Evolutionary conservation across 2,797 vertebrate genomes (phyloP).

Genomic region (Acipenser ruthenus): DNA sequence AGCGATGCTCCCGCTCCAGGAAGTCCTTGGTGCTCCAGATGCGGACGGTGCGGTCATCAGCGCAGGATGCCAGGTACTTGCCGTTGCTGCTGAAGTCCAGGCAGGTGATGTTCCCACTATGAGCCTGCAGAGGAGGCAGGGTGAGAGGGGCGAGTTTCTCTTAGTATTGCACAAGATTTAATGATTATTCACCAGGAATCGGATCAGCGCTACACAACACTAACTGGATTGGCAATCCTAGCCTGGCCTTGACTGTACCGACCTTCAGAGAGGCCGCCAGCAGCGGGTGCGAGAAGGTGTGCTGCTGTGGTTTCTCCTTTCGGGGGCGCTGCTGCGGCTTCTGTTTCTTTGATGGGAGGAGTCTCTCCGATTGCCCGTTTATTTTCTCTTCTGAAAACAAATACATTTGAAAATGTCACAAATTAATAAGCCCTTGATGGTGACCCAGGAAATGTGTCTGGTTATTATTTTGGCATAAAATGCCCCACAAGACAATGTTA

Average conservation of each 20-base stretch:
- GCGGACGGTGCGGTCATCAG: constrained; percentile 82
- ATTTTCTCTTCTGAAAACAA: constrained; percentile 41
- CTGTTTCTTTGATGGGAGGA: constrained; percentile 52
- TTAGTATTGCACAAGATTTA: not conserved
- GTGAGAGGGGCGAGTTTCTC: constrained; percentile 3
- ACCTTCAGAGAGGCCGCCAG: constrained; percentile 82
- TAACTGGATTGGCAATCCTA: too few relatives aligned
- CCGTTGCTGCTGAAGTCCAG: constrained; percentile 91
- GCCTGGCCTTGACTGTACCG: constrained; percentile 9
- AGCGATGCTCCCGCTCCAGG: constrained; percentile 76
- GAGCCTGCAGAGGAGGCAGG: constrained; percentile 53
- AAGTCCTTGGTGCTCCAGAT: constrained; percentile 95
- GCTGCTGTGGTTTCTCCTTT: constrained; percentile 70
- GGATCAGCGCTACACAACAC: not conserved
- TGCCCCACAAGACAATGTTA: too few relatives aligned
- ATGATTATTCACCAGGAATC: not conserved
- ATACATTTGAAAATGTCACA: too few relatives aligned
- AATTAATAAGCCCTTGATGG: too few relatives aligned
- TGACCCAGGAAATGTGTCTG: too few relatives aligned
- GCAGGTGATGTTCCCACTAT: constrained; percentile 76
- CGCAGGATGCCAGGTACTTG: constrained; percentile 85
- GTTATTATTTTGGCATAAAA: too few relatives aligned
- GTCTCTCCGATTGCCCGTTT: constrained; percentile 42
- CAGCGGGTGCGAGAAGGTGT: constrained; percentile 73
- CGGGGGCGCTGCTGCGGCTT: constrained; percentile 65